Evolutionary conservation across 2,113 vertebrate species (phyloP).

Genomic region (Cyprinodon brontotheroides): DNA sequence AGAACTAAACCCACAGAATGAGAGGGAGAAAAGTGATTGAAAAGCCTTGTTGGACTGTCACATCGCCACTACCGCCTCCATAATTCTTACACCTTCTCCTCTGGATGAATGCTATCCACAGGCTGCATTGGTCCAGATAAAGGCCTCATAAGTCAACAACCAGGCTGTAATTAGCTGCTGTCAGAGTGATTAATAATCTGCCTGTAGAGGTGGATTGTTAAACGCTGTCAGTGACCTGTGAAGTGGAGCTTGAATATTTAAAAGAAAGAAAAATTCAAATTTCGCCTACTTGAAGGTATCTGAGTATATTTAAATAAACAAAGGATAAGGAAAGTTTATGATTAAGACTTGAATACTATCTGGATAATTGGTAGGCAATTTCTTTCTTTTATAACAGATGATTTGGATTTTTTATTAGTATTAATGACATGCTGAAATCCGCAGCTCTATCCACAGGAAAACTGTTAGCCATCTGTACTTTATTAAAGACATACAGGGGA

Average conservation of each 20-base stretch:
- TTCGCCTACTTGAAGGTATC: no score
- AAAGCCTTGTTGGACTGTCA: conserved; percentile 29
- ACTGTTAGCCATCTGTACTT: no score
- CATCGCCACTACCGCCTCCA: conserved; percentile 6
- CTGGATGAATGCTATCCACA: conserved; percentile 29
- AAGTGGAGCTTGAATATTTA: conserved; percentile 32
- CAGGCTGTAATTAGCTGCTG: conserved; percentile 69
- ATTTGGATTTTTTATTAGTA: no score
- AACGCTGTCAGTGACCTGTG: conserved; percentile 34
- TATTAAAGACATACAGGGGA: no score
- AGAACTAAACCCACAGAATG: neutral
- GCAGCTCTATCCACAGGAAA: no score
- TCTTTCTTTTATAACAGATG: no score
- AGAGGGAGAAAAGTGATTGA: neutral
- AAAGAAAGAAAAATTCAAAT: conserved; percentile 5
- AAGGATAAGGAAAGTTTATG: no score
- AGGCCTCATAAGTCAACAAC: conserved; percentile 50
- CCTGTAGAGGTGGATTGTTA: conserved; percentile 46
- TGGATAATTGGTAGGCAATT: no score
- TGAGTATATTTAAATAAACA: no score
- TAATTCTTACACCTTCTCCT: conserved; percentile 16
- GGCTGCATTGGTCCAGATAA: conserved; percentile 69
- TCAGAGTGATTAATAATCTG: conserved; percentile 70
- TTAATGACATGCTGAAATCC: no score
- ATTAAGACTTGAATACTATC: no score